Percentiles rank a stretch among this genome's conserved stretches.
phyloP scores from a whole-genome alignment of 92 coral and sea anemone species.

The Phenganax marumi region DNA sequence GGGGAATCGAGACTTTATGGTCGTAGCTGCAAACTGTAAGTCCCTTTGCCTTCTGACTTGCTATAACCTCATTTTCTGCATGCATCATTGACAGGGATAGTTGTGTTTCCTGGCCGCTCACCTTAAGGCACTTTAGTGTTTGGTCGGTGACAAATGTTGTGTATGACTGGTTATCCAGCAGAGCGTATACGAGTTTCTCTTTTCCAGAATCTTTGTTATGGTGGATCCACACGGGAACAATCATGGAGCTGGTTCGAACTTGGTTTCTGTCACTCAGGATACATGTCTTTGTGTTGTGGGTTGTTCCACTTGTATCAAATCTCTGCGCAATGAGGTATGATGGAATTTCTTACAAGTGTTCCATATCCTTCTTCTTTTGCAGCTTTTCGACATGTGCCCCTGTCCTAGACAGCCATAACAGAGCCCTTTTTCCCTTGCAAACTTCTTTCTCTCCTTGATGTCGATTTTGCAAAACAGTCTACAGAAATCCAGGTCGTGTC shows the following conservation, averaged over 20 bases:
- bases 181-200: conserved; percentile 52
- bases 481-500: conserved; percentile 55
- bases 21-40: conserved; percentile 38
- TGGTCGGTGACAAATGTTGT: conserved; percentile 44
- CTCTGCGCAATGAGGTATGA: conserved; percentile 60
- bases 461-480: conserved; percentile 39
- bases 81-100: conserved; percentile 53
- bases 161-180: conserved; percentile 61
- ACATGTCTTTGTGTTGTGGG: background rate
- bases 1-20: conserved; percentile 26
- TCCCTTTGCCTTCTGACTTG: conserved; percentile 46
- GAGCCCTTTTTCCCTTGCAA: conserved; percentile 48
- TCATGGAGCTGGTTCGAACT: conserved; percentile 52
- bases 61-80: conserved; percentile 41
- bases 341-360: conserved; percentile 46
- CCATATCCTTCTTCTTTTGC: conserved; percentile 50
- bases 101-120: conserved; percentile 48
- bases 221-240: conserved; percentile 58
- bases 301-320: background rate
- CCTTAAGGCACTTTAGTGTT: conserved; percentile 30
- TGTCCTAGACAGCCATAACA: conserved; percentile 58
- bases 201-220: conserved; percentile 40
- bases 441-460: conserved; percentile 55
- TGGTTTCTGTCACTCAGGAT: conserved; percentile 5
- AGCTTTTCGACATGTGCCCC: conserved; percentile 61